Base-by-base conservation (phyloP, 1,140 invertebrate genomes). In the Zaprionus inermis region DNA sequence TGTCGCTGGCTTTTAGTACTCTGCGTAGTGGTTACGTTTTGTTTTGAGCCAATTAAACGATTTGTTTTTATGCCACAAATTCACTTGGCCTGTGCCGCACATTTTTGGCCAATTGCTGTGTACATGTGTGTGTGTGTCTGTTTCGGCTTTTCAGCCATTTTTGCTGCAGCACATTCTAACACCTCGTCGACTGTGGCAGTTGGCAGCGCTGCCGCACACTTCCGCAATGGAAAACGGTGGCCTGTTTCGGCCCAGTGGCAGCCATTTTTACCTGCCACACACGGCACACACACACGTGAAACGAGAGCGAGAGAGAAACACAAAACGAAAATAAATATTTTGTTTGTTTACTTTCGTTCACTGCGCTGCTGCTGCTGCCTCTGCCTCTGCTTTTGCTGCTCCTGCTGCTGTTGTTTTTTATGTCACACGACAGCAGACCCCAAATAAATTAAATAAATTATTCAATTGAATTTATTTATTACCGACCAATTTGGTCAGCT, bases 401-500 rank as follows among this genome's bases (percentile, higher is more conserved):
- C 22, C 60, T 63, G 36, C 14, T 14, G 36, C 36, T 46, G 16
- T 41, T 49, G 44, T 66, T 76, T 83, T 76, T 83, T 73, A 44
- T 77, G 59, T 79, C 64, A 79, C 82, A 56, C 75, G 59, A 58
- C 65, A 51, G 70, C 79, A 69, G 83, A 54, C 38, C 56, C 72
- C 72, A 91, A 91, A 89, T 84, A 91, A 91, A 91, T 91, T 91
- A 89, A 91, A 91, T 91, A 85, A 91, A 91, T 89, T 82, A 91
- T 91, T 91, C 83, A 91, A 91, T 91, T 91, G 78, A 78, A 91
- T 91, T 91, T 91, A 91, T 91, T 91, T 91, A 91, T 91, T 91
- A 88, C 89, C 81, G 41, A 82, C 76, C 83, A 91, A 89, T 91
- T 91, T 91, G 79, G 69, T 38, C 46, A 78, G 76, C 68, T 65